These are phyloP conservation scores for Anastrepha ludens DNA, from an alignment of 1,140 invertebrate species.

Conservation along the genomic window DNA sequence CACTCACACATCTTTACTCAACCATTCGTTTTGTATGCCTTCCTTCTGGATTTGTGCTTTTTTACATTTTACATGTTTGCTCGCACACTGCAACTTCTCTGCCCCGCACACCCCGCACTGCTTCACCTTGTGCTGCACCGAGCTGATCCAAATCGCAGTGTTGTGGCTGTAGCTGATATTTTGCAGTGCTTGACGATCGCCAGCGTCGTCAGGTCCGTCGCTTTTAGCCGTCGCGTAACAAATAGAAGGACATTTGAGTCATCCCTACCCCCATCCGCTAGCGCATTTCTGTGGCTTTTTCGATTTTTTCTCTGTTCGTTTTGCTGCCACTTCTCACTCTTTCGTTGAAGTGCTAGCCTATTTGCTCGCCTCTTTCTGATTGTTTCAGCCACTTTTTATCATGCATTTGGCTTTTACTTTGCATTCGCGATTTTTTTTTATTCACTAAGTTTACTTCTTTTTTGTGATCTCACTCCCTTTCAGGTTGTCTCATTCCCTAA, in stretches of 20 bases:
- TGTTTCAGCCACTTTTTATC: slow-evolving; percentile 51
- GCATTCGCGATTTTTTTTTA: slow-evolving; percentile 29
- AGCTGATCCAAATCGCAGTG: background rate
- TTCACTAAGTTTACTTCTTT: background rate
- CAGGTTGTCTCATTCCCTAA: background rate
- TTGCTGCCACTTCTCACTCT: background rate
- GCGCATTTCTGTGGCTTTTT: slow-evolving; percentile 46
- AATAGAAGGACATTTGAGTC: slow-evolving; percentile 66
- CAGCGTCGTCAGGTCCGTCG: background rate
- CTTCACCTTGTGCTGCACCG: background rate
- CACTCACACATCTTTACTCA: background rate
- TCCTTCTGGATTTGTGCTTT: background rate
- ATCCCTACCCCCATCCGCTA: slow-evolving; percentile 44
- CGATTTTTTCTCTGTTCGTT: background rate
- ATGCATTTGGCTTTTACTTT: slow-evolving; percentile 15
- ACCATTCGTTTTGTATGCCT: background rate
- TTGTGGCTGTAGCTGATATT: background rate
- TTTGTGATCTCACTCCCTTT: background rate
- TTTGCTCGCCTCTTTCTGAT: background rate
- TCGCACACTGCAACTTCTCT: too few relatives aligned
- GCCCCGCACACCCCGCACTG: background rate
- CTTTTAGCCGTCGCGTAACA: background rate
- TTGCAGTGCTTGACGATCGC: slow-evolving; percentile 9
- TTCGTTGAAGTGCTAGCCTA: background rate
- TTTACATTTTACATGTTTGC: background rate